Conservation (phyloP, 2,797 vertebrate genomes). For the Chromobotia macracanthus region DNA sequence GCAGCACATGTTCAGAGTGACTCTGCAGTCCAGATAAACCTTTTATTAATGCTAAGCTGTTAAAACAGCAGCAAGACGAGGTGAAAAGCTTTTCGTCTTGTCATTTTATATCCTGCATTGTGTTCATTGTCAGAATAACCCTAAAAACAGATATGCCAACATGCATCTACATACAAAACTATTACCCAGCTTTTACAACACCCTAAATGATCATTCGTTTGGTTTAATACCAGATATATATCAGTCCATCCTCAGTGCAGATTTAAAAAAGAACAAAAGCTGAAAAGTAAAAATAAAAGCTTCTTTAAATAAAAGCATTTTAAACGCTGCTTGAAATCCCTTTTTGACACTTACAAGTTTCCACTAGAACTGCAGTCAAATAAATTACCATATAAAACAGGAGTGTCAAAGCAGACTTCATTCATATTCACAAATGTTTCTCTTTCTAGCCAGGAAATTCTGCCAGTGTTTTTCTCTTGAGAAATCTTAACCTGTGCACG, state of each 20-base stretch:
- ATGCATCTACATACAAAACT: not conserved
- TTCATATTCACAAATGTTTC: not conserved
- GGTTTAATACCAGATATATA: not conserved
- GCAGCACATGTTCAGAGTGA: too few species aligned
- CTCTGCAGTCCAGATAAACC: too few species aligned
- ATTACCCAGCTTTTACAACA: not conserved
- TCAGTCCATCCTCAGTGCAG: not conserved
- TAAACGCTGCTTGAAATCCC: not conserved
- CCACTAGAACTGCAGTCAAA: not conserved
- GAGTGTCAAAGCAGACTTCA: not conserved
- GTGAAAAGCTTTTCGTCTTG: too few species aligned
- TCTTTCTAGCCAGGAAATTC: not conserved
- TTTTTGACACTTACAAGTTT: not conserved
- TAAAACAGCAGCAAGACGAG: too few species aligned
- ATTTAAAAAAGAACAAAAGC: not conserved
- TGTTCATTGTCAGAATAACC: too few species aligned
- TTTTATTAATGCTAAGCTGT: too few species aligned
- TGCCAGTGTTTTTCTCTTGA: not conserved
- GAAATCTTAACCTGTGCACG: conserved; percentile 4
- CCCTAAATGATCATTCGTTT: not conserved
- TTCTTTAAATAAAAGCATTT: not conserved
- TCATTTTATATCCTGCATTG: too few species aligned
- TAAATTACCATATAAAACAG: not conserved
- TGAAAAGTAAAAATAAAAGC: not conserved
- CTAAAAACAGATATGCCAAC: not conserved